Evolutionary conservation across 2,113 vertebrate species (phyloP).

Genomic region (Aspidoscelis tigris): DNA sequence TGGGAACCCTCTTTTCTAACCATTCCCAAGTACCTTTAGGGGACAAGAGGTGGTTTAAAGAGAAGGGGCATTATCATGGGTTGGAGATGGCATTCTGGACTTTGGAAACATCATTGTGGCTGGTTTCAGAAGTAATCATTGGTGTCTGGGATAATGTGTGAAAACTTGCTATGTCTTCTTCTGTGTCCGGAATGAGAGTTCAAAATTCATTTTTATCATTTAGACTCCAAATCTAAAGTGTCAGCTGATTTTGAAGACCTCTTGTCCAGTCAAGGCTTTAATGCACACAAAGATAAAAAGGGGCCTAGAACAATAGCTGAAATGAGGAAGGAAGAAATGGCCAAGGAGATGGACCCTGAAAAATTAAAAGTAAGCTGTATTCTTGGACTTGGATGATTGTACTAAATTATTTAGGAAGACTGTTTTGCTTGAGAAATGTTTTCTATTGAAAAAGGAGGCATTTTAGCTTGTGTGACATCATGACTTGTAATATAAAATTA

Average conservation of each 20-base stretch:
- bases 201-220: background rate
- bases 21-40: too few species aligned
- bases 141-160: too few species aligned
- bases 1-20: too few species aligned
- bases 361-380: slow-evolving; percentile 88
- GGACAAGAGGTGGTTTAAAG: too few species aligned
- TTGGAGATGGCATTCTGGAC: too few species aligned
- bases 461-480: background rate
- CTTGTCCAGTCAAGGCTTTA: slow-evolving; percentile 94
- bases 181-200: background rate
- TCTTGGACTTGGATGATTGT: background rate
- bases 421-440: background rate
- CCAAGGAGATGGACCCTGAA: slow-evolving; percentile 98
- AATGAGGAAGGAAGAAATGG: slow-evolving; percentile 99
- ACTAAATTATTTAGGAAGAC: background rate
- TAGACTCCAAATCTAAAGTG: slow-evolving; percentile 89
- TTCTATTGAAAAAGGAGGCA: background rate
- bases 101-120: too few species aligned
- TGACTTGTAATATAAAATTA: background rate
- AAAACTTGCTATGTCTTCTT: background rate
- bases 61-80: too few species aligned
- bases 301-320: slow-evolving; percentile 97
- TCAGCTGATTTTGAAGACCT: slow-evolving; percentile 92
- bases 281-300: slow-evolving; percentile 92
- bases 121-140: too few species aligned